Percentiles rank a stretch among this genome's conserved stretches.
phyloP scores from a whole-genome alignment of 2,888 invertebrate genomes.

The Epinotia brunnichana region DNA sequence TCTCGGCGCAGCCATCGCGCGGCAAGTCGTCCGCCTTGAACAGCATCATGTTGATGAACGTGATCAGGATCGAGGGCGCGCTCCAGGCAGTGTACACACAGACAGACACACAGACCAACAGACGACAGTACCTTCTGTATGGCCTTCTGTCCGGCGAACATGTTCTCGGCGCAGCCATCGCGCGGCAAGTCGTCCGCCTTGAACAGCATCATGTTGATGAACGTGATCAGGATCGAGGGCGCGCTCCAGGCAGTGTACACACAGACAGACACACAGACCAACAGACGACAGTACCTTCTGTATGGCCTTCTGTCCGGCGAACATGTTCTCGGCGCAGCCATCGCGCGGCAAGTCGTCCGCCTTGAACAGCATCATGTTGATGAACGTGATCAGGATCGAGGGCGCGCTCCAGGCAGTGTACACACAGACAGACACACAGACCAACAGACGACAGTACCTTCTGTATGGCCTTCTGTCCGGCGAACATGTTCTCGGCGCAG shows the following conservation, averaged over 20 bases:
- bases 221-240: slow-evolving; percentile 94
- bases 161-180: slow-evolving; percentile 67
- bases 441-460: slow-evolving; percentile 63
- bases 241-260: too few species aligned
- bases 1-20: slow-evolving; percentile 43
- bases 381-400: slow-evolving; percentile 95
- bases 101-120: too few species aligned
- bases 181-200: slow-evolving; percentile 79
- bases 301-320: slow-evolving; percentile 87
- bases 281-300: slow-evolving; percentile 83
- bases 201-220: slow-evolving; percentile 99
- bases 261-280: too few species aligned
- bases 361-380: slow-evolving; percentile 99
- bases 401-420: too few species aligned
- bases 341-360: slow-evolving; percentile 61
- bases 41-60: slow-evolving; percentile 99
- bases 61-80: slow-evolving; percentile 93
- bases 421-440: too few species aligned
- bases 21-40: slow-evolving; percentile 84
- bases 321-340: slow-evolving; percentile 85
- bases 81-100: too few species aligned
- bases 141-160: too few species aligned
- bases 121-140: too few species aligned
- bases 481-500: slow-evolving; percentile 85
- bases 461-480: slow-evolving; percentile 91